These are phyloP conservation scores for Rhinolophus sinicus DNA, from an alignment of 2,113 vertebrate genomes.

Conservation along the genomic window DNA sequence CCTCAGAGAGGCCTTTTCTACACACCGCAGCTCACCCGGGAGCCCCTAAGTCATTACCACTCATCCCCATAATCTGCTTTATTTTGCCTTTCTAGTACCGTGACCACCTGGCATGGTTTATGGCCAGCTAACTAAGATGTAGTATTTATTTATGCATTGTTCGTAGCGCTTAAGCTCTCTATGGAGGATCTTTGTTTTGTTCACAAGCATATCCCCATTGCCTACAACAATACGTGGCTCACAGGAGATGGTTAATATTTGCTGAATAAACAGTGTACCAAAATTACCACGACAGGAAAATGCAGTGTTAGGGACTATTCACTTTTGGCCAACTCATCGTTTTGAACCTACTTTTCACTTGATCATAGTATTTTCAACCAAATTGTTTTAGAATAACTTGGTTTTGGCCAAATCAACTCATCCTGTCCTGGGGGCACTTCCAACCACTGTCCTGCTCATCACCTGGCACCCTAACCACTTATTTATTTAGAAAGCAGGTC, in stretches of 20 bases:
- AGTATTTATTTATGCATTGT: not conserved
- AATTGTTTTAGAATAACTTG: not conserved
- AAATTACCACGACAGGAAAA: not conserved
- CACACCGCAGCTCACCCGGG: not conserved
- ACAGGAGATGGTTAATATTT: not conserved
- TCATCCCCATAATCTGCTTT: not conserved
- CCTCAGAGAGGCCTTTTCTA: not conserved
- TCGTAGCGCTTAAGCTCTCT: not conserved
- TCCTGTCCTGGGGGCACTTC: not conserved
- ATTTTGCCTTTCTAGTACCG: not conserved
- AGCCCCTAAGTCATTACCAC: not conserved
- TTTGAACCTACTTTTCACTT: not conserved
- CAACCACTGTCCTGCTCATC: not conserved
- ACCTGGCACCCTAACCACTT: not conserved
- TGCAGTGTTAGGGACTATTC: not conserved
- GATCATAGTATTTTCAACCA: not conserved
- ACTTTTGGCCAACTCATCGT: not conserved
- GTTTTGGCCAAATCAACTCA: not conserved
- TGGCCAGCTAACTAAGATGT: not conserved
- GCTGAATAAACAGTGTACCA: not conserved
- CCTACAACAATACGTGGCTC: not conserved
- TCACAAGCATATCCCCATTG: not conserved
- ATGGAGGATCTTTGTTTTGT: not conserved
- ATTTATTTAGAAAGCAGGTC: constrained; percentile 55
- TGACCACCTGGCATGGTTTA: not conserved